phyloP scores from a whole-genome alignment of 2,113 vertebrate genomes.

The Rana temporaria region DNA sequence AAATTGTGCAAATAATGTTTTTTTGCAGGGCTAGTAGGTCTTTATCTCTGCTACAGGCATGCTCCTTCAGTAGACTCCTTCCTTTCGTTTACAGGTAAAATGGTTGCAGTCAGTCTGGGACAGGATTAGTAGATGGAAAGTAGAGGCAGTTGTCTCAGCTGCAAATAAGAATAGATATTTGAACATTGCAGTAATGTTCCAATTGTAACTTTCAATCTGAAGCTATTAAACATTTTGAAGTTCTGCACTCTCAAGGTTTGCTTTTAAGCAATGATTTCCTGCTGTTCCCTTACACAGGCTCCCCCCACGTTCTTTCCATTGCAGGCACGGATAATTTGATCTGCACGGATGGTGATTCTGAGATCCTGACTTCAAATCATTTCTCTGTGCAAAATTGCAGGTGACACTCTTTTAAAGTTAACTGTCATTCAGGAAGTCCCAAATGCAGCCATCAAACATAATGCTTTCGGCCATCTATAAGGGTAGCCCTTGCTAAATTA shows the following conservation, averaged over 20 bases:
- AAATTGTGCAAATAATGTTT: too few species aligned
- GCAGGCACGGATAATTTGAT: conserved; percentile 36
- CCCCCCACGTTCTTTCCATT: neutral
- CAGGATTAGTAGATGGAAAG: too few species aligned
- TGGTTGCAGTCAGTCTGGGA: too few species aligned
- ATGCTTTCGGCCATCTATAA: neutral
- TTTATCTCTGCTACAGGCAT: too few species aligned
- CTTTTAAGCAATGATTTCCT: conserved; percentile 15
- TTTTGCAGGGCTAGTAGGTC: too few species aligned
- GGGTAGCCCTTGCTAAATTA: neutral
- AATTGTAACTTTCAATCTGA: too few species aligned
- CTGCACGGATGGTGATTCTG: conserved; percentile 27
- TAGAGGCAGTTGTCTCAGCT: too few species aligned
- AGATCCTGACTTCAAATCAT: conserved; percentile 39
- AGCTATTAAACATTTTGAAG: too few species aligned
- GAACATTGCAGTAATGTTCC: too few species aligned
- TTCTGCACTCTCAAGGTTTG: conserved; percentile 5
- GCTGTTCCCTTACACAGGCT: conserved; percentile 2
- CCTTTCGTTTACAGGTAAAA: too few species aligned
- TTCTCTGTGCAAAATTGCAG: conserved; percentile 22
- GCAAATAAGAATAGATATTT: too few species aligned
- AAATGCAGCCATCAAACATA: conserved; percentile 14
- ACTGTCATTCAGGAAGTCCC: conserved; percentile 39
- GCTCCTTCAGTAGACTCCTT: too few species aligned
- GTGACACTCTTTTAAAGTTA: conserved; percentile 36